Evolutionary conservation across 2,888 invertebrate genomes (phyloP).

Genomic region (Gari tellinella): DNA sequence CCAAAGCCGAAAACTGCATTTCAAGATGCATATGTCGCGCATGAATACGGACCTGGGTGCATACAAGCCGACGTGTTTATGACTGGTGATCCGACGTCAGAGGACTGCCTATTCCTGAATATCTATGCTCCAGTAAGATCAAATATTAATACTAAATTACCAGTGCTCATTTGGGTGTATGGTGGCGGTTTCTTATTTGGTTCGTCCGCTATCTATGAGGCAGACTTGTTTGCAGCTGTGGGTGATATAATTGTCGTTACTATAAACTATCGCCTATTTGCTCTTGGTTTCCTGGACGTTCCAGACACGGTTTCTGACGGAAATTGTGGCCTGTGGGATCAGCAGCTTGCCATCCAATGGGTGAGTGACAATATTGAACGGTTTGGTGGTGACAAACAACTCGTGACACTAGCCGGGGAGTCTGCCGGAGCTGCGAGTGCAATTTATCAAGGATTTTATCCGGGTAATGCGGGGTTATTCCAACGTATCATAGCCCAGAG

Average conservation of each 20-base stretch:
- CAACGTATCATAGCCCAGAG: constrained; percentile 71
- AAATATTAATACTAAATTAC: constrained; percentile 77
- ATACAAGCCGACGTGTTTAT: constrained; percentile 10
- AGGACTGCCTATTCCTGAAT: constrained; percentile 97
- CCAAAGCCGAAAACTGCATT: constrained; percentile 5
- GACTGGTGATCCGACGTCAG: constrained; percentile 81
- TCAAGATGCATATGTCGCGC: constrained; percentile 8
- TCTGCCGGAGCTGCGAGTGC: constrained; percentile 71
- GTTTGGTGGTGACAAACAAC: constrained; percentile 72
- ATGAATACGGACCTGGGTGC: constrained; percentile 12
- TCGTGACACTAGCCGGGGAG: constrained; percentile 73
- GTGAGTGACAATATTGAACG: constrained; percentile 93
- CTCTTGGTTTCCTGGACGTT: constrained; percentile 96
- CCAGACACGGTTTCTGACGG: constrained; percentile 91
- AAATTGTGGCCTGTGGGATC: constrained; percentile 97
- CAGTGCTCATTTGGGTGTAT: constrained; percentile 96
- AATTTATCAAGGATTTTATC: constrained; percentile 71
- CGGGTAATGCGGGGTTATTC: constrained; percentile 59
- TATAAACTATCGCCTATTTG: constrained; percentile 95
- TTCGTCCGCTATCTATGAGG: constrained; percentile 89
- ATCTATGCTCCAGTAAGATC: constrained; percentile 91
- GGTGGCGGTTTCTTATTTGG: constrained; percentile 97
- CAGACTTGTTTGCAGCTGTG: constrained; percentile 91
- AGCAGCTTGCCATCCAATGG: constrained; percentile 96
- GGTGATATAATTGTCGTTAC: constrained; percentile 97